phyloP scores from a whole-genome alignment of 2,888 invertebrate species.

The Cerastis rubricosa region DNA sequence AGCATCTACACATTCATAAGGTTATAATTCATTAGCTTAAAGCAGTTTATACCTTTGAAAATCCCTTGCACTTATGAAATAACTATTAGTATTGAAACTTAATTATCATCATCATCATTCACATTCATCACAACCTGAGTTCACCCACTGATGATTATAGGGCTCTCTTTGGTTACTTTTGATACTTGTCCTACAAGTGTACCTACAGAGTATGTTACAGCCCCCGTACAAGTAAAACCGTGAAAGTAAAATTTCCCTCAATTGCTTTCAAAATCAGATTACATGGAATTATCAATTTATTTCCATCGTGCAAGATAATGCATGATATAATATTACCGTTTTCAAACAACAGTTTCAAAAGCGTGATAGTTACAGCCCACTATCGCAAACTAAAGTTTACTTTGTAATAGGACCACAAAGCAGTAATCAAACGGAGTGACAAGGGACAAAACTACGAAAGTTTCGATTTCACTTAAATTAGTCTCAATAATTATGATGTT shows the following conservation, averaged over 20 bases:
- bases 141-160: neutral
- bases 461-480: constrained; percentile 33
- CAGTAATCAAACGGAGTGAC: constrained; percentile 41
- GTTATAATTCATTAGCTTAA: neutral
- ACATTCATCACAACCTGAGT: no score
- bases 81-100: neutral
- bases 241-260: neutral
- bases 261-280: constrained; percentile 32
- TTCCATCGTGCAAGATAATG: constrained; percentile 51
- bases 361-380: constrained; percentile 60
- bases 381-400: constrained; percentile 11
- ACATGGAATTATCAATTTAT: constrained; percentile 58
- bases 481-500: constrained; percentile 18
- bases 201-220: neutral
- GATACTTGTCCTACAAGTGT: neutral
- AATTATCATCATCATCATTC: no score
- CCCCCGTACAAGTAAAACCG: neutral
- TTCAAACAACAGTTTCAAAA: constrained; percentile 44
- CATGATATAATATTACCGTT: constrained; percentile 48
- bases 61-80: neutral
- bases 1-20: neutral
- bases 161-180: neutral
- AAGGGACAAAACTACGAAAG: constrained; percentile 10
- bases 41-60: neutral
- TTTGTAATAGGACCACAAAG: constrained; percentile 28